phyloP scores from a whole-genome alignment of 2,797 vertebrate genomes.

The Argya squamiceps region DNA sequence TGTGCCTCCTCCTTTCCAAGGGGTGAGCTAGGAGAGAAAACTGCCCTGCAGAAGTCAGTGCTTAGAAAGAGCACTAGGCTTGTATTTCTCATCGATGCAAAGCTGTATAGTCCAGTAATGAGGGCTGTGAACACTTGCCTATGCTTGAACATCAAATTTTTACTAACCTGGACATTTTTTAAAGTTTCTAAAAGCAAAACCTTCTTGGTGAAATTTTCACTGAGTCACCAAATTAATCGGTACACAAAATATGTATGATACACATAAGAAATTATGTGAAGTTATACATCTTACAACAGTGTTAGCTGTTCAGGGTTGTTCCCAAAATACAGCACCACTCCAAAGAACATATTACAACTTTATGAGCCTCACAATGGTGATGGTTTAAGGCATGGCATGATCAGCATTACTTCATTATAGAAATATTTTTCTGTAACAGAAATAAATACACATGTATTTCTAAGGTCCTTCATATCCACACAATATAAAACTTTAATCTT shows the following conservation, averaged over 20 bases:
- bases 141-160: neutral
- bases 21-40: neutral
- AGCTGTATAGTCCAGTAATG: neutral
- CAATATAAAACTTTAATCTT: neutral
- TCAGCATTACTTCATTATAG: neutral
- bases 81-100: neutral
- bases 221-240: neutral
- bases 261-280: neutral
- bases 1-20: neutral
- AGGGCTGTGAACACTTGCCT: neutral
- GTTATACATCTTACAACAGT: neutral
- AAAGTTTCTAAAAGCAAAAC: neutral
- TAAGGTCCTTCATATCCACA: neutral
- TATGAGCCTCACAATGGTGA: neutral
- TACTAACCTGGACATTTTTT: neutral
- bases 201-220: neutral
- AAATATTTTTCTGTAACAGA: constrained; percentile 1
- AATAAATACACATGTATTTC: neutral
- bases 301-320: neutral
- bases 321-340: neutral
- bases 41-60: neutral
- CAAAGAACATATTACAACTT: neutral
- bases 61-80: neutral
- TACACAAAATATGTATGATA: neutral
- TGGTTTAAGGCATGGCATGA: neutral